Evolutionary conservation across 2,113 vertebrate species (phyloP).

Genomic region (Egretta garzetta): DNA sequence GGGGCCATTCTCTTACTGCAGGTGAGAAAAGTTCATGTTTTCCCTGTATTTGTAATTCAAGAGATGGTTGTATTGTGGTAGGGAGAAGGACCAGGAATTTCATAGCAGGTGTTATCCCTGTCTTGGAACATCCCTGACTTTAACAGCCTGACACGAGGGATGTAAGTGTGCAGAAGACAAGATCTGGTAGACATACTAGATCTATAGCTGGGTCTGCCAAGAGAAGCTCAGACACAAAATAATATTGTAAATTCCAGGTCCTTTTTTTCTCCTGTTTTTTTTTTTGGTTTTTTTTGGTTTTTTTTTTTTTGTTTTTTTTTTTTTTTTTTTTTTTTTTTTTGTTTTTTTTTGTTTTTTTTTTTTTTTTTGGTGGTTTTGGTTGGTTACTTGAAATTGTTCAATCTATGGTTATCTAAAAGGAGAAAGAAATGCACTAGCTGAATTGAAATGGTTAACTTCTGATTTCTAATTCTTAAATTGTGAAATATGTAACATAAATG

Average conservation of each 20-base stretch:
- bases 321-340: neutral
- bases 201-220: neutral
- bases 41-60: neutral
- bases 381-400: neutral
- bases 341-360: neutral
- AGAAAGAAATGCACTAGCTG: neutral
- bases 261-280: neutral
- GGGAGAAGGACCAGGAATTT: neutral
- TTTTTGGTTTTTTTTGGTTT: neutral
- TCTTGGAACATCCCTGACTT: neutral
- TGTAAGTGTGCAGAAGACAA: neutral
- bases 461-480: neutral
- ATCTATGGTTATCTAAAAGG: neutral
- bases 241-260: neutral
- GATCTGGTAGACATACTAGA: neutral
- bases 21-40: slow-evolving; percentile 71
- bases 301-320: neutral
- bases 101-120: neutral
- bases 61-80: neutral
- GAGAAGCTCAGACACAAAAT: neutral
- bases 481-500: neutral
- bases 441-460: neutral
- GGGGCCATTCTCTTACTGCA: slow-evolving; percentile 89
- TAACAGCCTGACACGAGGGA: neutral
- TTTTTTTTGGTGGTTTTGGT: too few relatives aligned